phyloP scores from a whole-genome alignment of 2,888 invertebrate genomes.

The Cordilura impudica region DNA sequence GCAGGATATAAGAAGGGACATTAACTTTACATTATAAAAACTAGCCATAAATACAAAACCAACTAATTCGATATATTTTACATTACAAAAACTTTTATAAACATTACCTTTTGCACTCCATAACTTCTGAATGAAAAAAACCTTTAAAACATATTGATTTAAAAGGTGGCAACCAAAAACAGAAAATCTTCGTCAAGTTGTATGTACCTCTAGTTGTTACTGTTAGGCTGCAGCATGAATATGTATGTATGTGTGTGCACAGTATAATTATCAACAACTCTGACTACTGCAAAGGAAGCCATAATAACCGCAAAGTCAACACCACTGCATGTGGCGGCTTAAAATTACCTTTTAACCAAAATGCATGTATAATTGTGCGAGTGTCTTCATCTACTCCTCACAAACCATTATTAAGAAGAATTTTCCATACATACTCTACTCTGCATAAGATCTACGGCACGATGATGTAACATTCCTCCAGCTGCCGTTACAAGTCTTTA shows the following conservation, averaged over 20 bases:
- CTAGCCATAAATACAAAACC: too few species aligned
- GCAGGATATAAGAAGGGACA: too few species aligned
- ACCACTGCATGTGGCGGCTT: conserved; percentile 37
- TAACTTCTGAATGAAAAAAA: not conserved
- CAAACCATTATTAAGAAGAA: too few species aligned
- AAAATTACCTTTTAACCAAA: conserved; percentile 25
- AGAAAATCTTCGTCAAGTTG: not conserved
- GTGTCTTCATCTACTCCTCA: not conserved
- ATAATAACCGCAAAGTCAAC: conserved; percentile 44
- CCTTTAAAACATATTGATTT: not conserved
- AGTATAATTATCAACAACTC: conserved; percentile 2
- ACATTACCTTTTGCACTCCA: too few species aligned
- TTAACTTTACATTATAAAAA: too few species aligned
- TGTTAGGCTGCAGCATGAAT: not conserved
- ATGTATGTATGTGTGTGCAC: not conserved
- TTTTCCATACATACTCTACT: not conserved
- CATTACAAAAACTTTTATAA: too few species aligned
- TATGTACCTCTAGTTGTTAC: not conserved
- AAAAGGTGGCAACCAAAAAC: not conserved
- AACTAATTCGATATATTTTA: too few species aligned
- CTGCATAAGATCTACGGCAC: not conserved
- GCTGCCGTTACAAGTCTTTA: not conserved
- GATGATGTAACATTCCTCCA: not conserved
- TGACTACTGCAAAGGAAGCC: conserved; percentile 22
- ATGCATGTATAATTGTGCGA: not conserved